Percentiles rank a stretch among this genome's conserved stretches.
Conservation (phyloP, 1,140 invertebrate species). For the Cataglyphis hispanica region DNA sequence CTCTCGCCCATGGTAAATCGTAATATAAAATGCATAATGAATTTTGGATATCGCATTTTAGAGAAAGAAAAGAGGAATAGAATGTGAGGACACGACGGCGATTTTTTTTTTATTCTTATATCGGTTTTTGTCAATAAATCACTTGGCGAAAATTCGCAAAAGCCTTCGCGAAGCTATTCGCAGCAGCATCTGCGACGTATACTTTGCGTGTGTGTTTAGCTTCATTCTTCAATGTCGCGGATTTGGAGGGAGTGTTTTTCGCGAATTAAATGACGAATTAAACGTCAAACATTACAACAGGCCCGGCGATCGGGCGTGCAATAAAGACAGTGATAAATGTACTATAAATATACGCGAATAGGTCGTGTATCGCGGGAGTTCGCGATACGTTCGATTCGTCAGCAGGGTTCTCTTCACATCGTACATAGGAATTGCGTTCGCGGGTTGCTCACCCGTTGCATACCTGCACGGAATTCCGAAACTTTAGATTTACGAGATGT, state of each 20-base stretch:
- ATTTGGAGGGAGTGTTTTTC: constrained; percentile 15
- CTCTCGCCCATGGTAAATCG: too few species aligned
- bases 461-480: background rate
- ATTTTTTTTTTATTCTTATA: background rate
- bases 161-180: background rate
- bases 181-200: background rate
- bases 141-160: background rate
- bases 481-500: constrained; percentile 26
- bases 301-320: constrained; percentile 28
- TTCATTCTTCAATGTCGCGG: constrained; percentile 10
- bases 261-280: constrained; percentile 45
- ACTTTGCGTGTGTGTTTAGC: background rate
- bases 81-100: background rate
- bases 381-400: background rate
- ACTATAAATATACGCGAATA: constrained; percentile 59
- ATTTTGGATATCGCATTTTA: background rate
- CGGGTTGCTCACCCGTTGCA: background rate
- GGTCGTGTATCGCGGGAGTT: background rate
- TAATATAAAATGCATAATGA: background rate
- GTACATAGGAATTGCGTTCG: background rate
- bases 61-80: too few species aligned
- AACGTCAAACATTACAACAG: constrained; percentile 31
- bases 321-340: constrained; percentile 53
- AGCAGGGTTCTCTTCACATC: background rate
- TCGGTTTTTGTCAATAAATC: background rate